Base-by-base conservation (phyloP, 2,113 vertebrate genomes). In the Poecile atricapillus region DNA sequence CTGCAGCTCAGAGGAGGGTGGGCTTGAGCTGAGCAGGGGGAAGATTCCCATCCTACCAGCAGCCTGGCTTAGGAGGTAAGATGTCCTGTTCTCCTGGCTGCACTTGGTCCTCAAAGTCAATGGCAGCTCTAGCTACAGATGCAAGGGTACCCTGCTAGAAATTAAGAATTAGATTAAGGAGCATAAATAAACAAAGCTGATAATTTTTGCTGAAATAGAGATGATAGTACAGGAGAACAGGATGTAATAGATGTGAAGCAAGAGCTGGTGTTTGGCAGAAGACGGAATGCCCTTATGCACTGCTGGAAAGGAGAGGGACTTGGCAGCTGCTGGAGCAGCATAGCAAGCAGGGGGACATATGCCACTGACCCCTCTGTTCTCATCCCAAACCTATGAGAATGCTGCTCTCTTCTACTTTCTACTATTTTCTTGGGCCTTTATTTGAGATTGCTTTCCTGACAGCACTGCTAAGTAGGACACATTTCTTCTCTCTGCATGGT, bases 381-480 rank as follows among this genome's bases (percentile, higher is more conserved):
- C 10, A 81, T 15, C 35, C 50, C 30, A 64, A 28, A 43, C 7
- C 33, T 59, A 0, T 39, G 18, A 63, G n/a, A 49, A n/a, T 0
- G 0, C 24, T 89, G n/a, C 20, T 56, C 33, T 73, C 6, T 50
- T 10, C 39, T 0, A 1, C 15, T 44, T 64, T 14, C 24, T 79
- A 11, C 27, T 4, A 0, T 70, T 79, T 83, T 62, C 21, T 43
- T 50, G 41, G 14, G 15, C 20, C 4, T 74, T 64, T 39, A 15
- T 23, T 55, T 56, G 21, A 47, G 55, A 30, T 18, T 52, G 8
- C 12, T 77, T 79, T 69, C 64, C 30, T 78, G 60, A 6, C 17
- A 52, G 35, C 1, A 0, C 15, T 60, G 64, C 30, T 56, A 31
- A 69, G 16, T 17, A 13, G 30, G 17, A n/a, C 30, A 13, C 4